Evolutionary conservation across 2,888 invertebrate species (phyloP), one percentile per base, ranked within the genome.

Genomic region (Uloborus plumipes): DNA sequence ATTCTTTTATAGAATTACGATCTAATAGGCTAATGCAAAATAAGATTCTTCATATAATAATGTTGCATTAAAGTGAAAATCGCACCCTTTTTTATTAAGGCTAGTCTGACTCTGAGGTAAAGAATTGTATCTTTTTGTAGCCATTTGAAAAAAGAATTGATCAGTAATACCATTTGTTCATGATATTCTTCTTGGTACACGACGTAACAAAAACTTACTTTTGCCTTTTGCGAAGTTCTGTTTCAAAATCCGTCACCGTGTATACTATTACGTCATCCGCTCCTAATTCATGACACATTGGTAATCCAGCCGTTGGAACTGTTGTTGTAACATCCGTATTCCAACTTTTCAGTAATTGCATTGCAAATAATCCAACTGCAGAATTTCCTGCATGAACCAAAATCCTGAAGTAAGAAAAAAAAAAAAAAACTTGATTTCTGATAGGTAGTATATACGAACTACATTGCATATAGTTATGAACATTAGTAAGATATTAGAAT

Each of bases 301-400:
- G 90, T n/a, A 90, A 87, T 11, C 91, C 91, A 82, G 91, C 88
- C 71, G 89, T 87, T 86, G 89, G 89, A 15, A 87, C 87, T 13
- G 91, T 90, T 1, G 91, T 90, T 1, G 91, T 91, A 16, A 92
- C 90, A 82, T 90, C 88, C 59, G 91, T 91, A 26, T 91, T 91
- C 91, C 92, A 92, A 62, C 90, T 87, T 85, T 90, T 90, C 39
- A 91, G 88, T 65, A 92, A 87, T 88, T 93, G 93, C 62, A 91
- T 90, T 62, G 92, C 88, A 66, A 92, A 90, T 87, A 92, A 91
- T 55, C 92, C 92, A 9, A 91, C 90, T 14, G 92, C 91, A 26
- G 91, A 91, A 85, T 91, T 91, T 66, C 91, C 92, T 65, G 91
- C 91, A 86, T 91, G 91, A 65, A 92, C 88, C 73, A 92, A 88